Conservation (phyloP, 2,113 vertebrate genomes). For the Mobula birostris region DNA sequence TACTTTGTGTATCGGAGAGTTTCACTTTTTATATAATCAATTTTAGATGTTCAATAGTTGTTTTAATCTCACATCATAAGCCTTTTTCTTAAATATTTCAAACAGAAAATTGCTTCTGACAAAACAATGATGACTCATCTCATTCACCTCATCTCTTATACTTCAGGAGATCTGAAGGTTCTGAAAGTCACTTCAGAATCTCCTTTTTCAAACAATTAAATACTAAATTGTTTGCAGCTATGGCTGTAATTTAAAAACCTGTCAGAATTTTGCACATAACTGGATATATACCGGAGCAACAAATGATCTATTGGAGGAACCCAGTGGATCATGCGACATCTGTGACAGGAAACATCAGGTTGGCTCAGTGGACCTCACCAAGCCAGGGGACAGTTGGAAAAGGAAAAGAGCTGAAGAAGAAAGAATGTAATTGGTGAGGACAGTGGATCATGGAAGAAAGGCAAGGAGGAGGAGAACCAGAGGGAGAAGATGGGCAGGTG, state of each 20-base stretch:
- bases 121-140: background rate
- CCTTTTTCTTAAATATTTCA: background rate
- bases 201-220: background rate
- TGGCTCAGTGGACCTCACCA: no score
- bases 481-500: no score
- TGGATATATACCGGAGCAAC: background rate
- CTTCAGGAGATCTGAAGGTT: background rate
- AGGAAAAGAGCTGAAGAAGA: no score
- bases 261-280: background rate
- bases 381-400: no score
- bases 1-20: background rate
- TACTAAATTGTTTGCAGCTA: background rate
- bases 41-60: background rate
- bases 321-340: no score
- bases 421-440: no score
- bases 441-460: no score
- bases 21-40: background rate
- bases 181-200: background rate
- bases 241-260: background rate
- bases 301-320: no score
- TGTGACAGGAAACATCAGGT: no score
- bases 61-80: background rate
- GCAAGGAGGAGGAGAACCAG: no score
- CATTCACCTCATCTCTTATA: background rate
- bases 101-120: background rate